Evolutionary conservation across 2,888 invertebrate species (phyloP).

Genomic region (Drosophila rubida): DNA sequence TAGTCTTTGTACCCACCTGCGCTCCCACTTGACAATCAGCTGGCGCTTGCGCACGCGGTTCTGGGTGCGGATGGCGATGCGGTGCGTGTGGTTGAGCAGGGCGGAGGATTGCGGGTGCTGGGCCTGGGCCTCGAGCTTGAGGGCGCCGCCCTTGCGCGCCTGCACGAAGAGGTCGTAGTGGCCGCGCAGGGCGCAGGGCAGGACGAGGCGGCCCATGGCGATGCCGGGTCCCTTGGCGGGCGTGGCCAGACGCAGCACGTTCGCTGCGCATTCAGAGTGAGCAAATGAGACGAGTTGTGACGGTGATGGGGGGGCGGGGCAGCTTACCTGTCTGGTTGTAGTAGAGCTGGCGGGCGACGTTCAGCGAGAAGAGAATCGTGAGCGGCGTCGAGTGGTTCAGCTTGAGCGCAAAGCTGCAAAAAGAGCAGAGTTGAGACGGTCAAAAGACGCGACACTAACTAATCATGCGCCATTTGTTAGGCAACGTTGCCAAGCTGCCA

Average conservation of each 20-base stretch:
- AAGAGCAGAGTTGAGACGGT: constrained; percentile 30
- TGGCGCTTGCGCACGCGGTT: constrained; percentile 84
- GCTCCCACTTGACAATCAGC: constrained; percentile 84
- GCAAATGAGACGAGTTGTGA: constrained; percentile 6
- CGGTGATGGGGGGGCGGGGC: neutral
- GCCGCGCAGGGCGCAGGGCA: constrained; percentile 83
- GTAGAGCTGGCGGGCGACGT: constrained; percentile 82
- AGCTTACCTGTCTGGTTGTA: constrained; percentile 84
- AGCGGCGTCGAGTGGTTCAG: constrained; percentile 83
- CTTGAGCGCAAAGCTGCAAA: constrained; percentile 82
- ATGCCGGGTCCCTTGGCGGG: constrained; percentile 49
- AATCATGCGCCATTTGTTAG: constrained; percentile 74
- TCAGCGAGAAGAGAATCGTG: constrained; percentile 83
- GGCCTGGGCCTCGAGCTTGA: constrained; percentile 82
- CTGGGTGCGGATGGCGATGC: constrained; percentile 82
- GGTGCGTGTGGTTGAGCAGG: constrained; percentile 83
- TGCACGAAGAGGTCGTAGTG: constrained; percentile 84
- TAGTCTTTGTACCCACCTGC: too few species aligned
- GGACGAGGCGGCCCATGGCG: constrained; percentile 66
- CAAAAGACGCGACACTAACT: constrained; percentile 79
- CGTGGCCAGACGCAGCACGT: constrained; percentile 75
- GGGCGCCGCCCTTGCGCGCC: constrained; percentile 78
- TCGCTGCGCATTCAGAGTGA: constrained; percentile 72
- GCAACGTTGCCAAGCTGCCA: constrained; percentile 58
- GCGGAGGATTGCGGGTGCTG: constrained; percentile 82